These are phyloP conservation scores for Enteromius mattozi DNA, from an alignment of 2,797 vertebrate genomes.

Conservation along the genomic window DNA sequence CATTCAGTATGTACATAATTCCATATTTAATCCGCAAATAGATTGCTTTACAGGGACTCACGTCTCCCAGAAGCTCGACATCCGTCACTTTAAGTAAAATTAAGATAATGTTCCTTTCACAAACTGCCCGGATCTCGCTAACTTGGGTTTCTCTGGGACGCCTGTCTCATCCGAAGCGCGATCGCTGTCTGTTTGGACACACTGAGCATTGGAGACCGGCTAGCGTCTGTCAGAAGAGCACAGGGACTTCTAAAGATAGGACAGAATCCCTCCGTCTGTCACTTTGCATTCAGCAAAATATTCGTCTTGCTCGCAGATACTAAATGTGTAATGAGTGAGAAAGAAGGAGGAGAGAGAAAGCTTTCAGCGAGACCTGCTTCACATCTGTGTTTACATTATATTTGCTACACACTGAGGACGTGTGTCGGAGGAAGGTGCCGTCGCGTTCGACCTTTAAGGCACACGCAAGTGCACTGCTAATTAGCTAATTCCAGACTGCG, in stretches of 20 bases:
- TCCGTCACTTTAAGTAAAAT: background rate
- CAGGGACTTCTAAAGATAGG: slow-evolving; percentile 42
- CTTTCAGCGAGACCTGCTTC: background rate
- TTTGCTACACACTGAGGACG: background rate
- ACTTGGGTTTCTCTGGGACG: background rate
- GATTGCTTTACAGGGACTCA: background rate
- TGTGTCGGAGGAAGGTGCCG: background rate
- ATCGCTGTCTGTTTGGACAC: slow-evolving; percentile 5
- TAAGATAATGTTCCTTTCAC: slow-evolving; percentile 20
- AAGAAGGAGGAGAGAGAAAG: slow-evolving; percentile 2
- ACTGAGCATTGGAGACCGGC: background rate
- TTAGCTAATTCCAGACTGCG: slow-evolving; percentile 73
- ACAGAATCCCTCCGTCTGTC: slow-evolving; percentile 37
- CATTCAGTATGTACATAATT: background rate
- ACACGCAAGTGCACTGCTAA: slow-evolving; percentile 65
- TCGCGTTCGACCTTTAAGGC: slow-evolving; percentile 20
- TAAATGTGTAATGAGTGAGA: slow-evolving; percentile 27
- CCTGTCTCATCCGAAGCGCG: background rate
- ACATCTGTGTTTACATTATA: slow-evolving; percentile 1
- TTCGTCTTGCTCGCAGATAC: background rate
- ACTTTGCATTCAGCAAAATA: slow-evolving; percentile 22
- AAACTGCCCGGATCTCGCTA: background rate
- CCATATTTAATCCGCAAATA: background rate
- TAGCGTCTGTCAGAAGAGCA: background rate
- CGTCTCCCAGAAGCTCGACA: background rate